Evolutionary conservation across 2,797 vertebrate species (phyloP), one percentile per base, ranked within the genome.

Genomic region (Tarsius wallacei): DNA sequence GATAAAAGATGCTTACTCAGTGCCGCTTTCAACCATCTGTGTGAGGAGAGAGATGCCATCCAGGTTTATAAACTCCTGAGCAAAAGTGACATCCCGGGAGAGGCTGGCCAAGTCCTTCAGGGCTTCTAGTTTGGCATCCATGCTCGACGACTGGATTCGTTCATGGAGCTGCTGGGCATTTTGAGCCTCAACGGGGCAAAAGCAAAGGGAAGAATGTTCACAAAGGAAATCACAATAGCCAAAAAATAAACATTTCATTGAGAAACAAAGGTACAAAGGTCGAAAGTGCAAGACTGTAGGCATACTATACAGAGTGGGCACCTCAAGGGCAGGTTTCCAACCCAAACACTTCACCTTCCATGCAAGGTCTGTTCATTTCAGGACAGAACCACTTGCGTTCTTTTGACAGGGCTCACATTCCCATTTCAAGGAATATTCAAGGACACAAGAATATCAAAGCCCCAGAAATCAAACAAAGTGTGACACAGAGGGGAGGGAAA

Each of bases 61-160:
- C 96, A 99, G 99, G 99, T 99, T 99, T 98, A 99, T 99, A 97
- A 99, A 99, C 98, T 99, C 99, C 97, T 99, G 99, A 57, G 99
- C 99, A 88, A 99, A 99, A 0, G 99, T 99, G 98, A 99, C 98
- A 97, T 99, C 99, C 12, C 99, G 98, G 17, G 99, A 99, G 0
- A 99, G 99, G 74, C 98, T 99, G 97, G 99, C 99, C 98, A 99
- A 98, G 96, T 99, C 99, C 98, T 99, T 99, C 98, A 99, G 98
- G 15, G 99, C 99, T 96, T 99, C 99, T 98, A 99, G 98, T 97
- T 99, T 99, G n/a, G 99, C 99, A 16, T 99, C 99, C 99, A 99
- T 99, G 97, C 99, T 99, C n/a, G 99, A 99, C 0, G 99, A 99
- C 97, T 99, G 99, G 98, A 99, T 99, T 64, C 99, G 99, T 80